phyloP scores from a whole-genome alignment of 2,888 invertebrate genomes.

The Agrotis exclamationis region DNA sequence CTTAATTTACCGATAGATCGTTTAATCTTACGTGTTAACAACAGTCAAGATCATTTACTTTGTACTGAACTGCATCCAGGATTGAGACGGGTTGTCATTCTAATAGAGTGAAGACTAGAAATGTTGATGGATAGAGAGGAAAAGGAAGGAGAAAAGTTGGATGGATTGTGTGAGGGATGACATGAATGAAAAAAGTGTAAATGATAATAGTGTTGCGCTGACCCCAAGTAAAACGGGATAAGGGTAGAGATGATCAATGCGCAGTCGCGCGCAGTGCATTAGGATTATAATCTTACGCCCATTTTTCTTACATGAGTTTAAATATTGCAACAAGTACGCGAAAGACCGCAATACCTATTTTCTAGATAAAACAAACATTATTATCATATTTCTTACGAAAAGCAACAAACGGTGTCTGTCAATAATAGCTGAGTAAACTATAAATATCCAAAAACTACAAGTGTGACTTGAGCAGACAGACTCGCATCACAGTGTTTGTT shows the following conservation, averaged over 20 bases:
- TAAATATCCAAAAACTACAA: slow-evolving; percentile 15
- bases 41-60: neutral
- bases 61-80: no score
- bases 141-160: no score
- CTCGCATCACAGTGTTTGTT: slow-evolving; percentile 19
- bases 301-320: neutral
- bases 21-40: neutral
- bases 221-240: no score
- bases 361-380: slow-evolving; percentile 9
- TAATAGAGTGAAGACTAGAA: no score
- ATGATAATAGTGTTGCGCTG: no score
- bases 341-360: neutral
- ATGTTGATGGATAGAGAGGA: no score
- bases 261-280: no score
- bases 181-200: no score
- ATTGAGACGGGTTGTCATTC: no score
- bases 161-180: no score
- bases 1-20: neutral
- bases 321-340: neutral
- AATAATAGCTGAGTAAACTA: slow-evolving; percentile 32
- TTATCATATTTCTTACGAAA: slow-evolving; percentile 23
- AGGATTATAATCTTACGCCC: no score
- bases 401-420: slow-evolving; percentile 4
- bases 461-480: slow-evolving; percentile 3
- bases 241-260: no score